phyloP scores from a whole-genome alignment of 2,888 invertebrate species.

The Caenorhabditis afra region DNA sequence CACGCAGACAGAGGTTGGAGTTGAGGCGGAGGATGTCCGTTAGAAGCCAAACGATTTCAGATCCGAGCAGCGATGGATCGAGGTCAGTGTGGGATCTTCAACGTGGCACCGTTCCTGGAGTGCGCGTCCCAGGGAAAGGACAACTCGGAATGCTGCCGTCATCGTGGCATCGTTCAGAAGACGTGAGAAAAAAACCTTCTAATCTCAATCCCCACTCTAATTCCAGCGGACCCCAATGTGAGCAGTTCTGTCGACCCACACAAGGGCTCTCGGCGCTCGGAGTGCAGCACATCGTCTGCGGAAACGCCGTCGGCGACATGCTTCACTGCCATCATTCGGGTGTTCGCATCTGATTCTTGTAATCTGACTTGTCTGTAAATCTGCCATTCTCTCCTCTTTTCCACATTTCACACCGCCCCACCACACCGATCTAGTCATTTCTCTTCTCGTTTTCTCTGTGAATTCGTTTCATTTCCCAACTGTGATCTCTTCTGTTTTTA shows the following conservation, averaged over 20 bases:
- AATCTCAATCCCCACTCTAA: too few relatives aligned
- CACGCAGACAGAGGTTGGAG: constrained; percentile 73
- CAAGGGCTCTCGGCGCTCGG: constrained; percentile 73
- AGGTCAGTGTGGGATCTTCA: constrained; percentile 76
- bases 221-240: constrained; percentile 78
- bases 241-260: constrained; percentile 75
- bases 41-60: constrained; percentile 52
- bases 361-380: neutral
- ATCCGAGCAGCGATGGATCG: constrained; percentile 76
- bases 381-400: constrained; percentile 3
- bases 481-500: constrained; percentile 2
- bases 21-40: neutral
- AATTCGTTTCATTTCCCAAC: too few relatives aligned
- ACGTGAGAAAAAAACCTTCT: constrained; percentile 56
- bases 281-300: constrained; percentile 77
- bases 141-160: constrained; percentile 75
- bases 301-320: constrained; percentile 75
- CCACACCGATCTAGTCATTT: constrained; percentile 1
- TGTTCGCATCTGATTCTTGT: constrained; percentile 40
- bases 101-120: constrained; percentile 78
- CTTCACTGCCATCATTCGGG: constrained; percentile 78
- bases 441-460: neutral
- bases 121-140: constrained; percentile 77
- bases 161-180: constrained; percentile 70
- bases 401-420: neutral